phyloP scores from a whole-genome alignment of 2,797 vertebrate species.

The Mallotus villosus region DNA sequence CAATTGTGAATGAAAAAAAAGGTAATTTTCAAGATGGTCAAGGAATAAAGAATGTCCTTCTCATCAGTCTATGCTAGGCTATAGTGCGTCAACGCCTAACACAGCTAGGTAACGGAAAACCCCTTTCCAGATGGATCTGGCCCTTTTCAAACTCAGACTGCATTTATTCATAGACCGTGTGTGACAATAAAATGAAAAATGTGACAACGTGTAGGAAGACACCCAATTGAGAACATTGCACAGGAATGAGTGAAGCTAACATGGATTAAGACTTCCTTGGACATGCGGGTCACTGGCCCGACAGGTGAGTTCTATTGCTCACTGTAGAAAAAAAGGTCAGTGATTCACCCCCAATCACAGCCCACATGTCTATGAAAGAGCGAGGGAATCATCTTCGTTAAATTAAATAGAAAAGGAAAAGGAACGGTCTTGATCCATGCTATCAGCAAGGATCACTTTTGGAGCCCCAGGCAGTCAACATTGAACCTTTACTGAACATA shows the following conservation, averaged over 20 bases:
- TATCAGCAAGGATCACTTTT: conserved; percentile 42
- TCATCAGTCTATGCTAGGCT: no score
- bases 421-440: conserved; percentile 34
- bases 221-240: conserved; percentile 3
- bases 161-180: conserved; percentile 6
- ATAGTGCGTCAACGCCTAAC: no score
- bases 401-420: conserved; percentile 43
- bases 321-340: not conserved
- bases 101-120: no score
- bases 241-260: not conserved
- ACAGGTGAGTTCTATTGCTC: not conserved
- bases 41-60: no score
- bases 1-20: no score
- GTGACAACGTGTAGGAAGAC: conserved; percentile 14
- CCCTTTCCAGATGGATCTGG: no score
- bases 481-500: conserved; percentile 42
- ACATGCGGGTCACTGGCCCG: no score
- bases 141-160: no score
- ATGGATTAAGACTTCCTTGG: no score
- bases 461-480: conserved; percentile 43
- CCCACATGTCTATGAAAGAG: not conserved
- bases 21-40: no score
- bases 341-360: not conserved
- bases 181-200: not conserved
- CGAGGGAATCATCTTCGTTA: conserved; percentile 23